Percentiles rank a stretch among this genome's conserved stretches.
These are phyloP conservation scores for Dendroctonus valens DNA, from an alignment of 1,140 invertebrate species.

Conservation along the genomic window DNA sequence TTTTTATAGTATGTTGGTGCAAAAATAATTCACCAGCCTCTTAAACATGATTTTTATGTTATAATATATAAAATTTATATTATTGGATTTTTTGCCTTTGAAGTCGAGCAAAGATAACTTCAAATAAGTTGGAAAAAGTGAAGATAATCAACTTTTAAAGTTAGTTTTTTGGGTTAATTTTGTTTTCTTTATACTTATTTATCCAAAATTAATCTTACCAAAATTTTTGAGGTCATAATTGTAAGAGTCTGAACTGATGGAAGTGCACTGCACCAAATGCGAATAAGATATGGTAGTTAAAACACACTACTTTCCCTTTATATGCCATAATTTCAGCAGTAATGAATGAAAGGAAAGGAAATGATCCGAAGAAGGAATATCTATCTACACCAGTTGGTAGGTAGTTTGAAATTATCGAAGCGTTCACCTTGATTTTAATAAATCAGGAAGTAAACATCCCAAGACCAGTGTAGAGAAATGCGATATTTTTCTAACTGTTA, in stretches of 20 bases:
- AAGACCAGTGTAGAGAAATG: neutral
- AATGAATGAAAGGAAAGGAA: slow-evolving; percentile 28
- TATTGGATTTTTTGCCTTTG: too few relatives aligned
- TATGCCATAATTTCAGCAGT: slow-evolving; percentile 18
- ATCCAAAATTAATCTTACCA: slow-evolving; percentile 19
- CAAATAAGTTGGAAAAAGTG: too few relatives aligned
- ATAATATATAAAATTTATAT: too few relatives aligned
- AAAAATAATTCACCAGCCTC: too few relatives aligned
- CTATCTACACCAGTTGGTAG: slow-evolving; percentile 3
- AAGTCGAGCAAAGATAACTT: too few relatives aligned
- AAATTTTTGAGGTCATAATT: slow-evolving; percentile 28
- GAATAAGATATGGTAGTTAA: slow-evolving; percentile 21
- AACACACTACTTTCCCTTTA: slow-evolving; percentile 25
- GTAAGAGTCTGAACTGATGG: slow-evolving; percentile 4
- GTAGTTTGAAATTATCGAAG: slow-evolving; percentile 14
- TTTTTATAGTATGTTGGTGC: too few relatives aligned
- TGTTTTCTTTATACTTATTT: too few relatives aligned
- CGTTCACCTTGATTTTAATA: slow-evolving; percentile 25
- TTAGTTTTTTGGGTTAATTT: too few relatives aligned
- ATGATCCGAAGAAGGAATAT: neutral
- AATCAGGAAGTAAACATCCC: slow-evolving; percentile 16
- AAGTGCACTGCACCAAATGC: slow-evolving; percentile 28
- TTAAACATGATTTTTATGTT: too few relatives aligned
- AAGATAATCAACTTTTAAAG: too few relatives aligned
- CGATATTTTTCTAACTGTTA: too few relatives aligned